A percentile compares a stretch with the other conserved stretches of the same genome.
Conservation (phyloP, 1,140 invertebrate species). For the Diuraphis noxia region DNA sequence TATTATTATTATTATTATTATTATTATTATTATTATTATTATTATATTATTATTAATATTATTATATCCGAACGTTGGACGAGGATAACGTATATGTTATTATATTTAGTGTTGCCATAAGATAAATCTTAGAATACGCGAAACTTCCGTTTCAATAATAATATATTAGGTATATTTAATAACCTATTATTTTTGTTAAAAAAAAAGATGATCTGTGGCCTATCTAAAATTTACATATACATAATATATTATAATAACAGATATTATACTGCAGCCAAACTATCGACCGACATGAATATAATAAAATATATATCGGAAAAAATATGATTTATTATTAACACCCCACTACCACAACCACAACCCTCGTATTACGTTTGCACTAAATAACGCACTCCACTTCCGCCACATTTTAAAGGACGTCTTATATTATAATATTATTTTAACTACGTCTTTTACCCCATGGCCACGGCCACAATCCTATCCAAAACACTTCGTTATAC, state of each 20-base stretch:
- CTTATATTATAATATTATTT: background rate
- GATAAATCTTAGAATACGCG: background rate
- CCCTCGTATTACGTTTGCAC: background rate
- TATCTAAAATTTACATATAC: background rate
- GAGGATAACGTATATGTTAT: background rate
- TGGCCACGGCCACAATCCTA: background rate
- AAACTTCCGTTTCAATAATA: background rate
- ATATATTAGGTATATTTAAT: background rate
- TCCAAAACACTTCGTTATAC: background rate
- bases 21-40: background rate
- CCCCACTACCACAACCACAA: background rate
- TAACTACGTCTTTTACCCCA: background rate
- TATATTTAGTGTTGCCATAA: slow-evolving; percentile 19
- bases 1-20: background rate
- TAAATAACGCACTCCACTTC: background rate
- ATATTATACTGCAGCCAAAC: background rate
- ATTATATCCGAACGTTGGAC: background rate
- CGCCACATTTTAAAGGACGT: background rate
- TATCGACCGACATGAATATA: background rate
- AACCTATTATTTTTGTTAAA: background rate
- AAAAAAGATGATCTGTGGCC: background rate
- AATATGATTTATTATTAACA: background rate
- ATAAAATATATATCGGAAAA: background rate
- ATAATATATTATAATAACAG: background rate
- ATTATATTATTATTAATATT: no score